Conservation (phyloP, 2,113 vertebrate species). For the Oryzias woworae region DNA sequence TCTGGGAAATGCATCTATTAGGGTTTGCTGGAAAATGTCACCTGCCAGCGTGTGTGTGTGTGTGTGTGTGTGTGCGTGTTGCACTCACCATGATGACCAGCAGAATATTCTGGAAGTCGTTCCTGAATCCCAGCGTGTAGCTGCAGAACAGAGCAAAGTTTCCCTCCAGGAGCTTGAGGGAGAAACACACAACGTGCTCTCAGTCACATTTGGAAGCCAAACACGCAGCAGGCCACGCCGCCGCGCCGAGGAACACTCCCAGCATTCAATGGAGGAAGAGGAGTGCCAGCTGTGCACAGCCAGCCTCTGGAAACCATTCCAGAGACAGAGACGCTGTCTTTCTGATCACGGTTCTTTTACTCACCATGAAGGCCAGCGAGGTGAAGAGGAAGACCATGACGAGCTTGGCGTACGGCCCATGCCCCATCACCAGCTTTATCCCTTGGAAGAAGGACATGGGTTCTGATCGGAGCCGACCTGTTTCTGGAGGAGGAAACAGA, state of each 20-base stretch:
- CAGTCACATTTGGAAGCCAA: not conserved
- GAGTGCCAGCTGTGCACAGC: not conserved
- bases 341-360: constrained; percentile 16
- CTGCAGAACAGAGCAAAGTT: constrained; percentile 97
- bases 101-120: constrained; percentile 95
- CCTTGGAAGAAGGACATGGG: constrained; percentile 86
- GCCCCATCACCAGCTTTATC: constrained; percentile 89
- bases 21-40: constrained; percentile 13
- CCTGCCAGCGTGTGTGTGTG: not conserved
- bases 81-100: constrained; percentile 92
- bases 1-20: not conserved
- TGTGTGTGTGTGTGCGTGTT: not conserved
- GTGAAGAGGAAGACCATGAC: constrained; percentile 94
- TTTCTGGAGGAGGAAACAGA: constrained; percentile 67
- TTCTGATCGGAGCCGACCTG: constrained; percentile 71
- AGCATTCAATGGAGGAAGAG: not conserved
- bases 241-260: not conserved
- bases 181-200: constrained; percentile 11
- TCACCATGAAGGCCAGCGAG: constrained; percentile 93
- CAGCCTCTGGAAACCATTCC: not conserved
- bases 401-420: constrained; percentile 89
- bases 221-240: not conserved
- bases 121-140: constrained; percentile 89
- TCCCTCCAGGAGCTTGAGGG: constrained; percentile 89
- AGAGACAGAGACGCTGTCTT: not conserved